A percentile compares a stretch with the other conserved stretches of the same genome.
These are phyloP conservation scores for Procambarus virginalis DNA, from an alignment of 1,140 invertebrate species.

Conservation along the genomic window DNA sequence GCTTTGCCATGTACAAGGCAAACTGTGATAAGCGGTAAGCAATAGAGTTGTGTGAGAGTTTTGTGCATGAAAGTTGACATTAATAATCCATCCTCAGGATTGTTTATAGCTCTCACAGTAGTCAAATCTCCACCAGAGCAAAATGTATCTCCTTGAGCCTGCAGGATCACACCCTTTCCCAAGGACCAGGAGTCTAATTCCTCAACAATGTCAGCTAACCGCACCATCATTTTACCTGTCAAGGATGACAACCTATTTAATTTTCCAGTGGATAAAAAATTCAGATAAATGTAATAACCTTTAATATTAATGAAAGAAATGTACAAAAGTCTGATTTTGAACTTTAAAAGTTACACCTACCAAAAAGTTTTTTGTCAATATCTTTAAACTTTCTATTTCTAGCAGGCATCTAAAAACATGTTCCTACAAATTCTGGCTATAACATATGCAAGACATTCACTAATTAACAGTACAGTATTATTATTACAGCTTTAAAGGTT, in stretches of 20 bases:
- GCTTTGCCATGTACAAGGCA: conserved; percentile 77
- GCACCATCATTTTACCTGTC: conserved; percentile 79
- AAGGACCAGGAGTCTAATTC: conserved; percentile 76
- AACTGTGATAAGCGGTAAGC: conserved; percentile 77
- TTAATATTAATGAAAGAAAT: too few relatives aligned
- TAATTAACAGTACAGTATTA: not conserved
- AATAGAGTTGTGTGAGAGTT: conserved; percentile 74
- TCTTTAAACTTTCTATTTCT: not conserved
- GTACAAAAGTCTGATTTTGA: not conserved
- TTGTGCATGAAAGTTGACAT: conserved; percentile 78
- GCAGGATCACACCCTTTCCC: conserved; percentile 79
- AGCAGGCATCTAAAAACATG: not conserved
- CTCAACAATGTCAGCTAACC: conserved; percentile 75
- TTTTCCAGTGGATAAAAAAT: not conserved
- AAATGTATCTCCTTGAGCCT: conserved; percentile 76
- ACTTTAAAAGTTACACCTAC: not conserved
- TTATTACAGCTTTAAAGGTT: not conserved
- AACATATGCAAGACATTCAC: too few relatives aligned
- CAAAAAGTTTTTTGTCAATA: not conserved
- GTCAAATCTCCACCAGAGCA: conserved; percentile 80
- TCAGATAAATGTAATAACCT: too few relatives aligned
- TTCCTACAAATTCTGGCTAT: too few relatives aligned
- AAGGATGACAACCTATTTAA: not conserved
- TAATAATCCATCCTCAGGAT: conserved; percentile 73
- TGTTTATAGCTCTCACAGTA: conserved; percentile 74